Conservation (phyloP, 2,797 vertebrate genomes). For the Anguilla anguilla region DNA sequence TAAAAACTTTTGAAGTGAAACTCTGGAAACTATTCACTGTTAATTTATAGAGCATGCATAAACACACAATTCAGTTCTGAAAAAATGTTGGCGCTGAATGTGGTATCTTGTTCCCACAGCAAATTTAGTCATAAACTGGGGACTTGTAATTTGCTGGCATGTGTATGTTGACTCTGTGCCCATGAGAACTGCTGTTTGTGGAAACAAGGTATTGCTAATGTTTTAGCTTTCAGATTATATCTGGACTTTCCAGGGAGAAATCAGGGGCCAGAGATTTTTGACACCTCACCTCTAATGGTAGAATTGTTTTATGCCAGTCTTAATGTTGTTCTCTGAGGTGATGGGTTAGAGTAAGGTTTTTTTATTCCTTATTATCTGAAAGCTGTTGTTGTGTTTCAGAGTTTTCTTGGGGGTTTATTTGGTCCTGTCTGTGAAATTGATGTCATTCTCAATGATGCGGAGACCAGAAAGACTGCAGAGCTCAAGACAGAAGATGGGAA, state of each 20-base stretch:
- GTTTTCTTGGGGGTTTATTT: conserved; percentile 97
- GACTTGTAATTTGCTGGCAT: neutral
- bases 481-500: conserved; percentile 97
- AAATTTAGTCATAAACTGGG: neutral
- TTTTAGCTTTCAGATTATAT: neutral
- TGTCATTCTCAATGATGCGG: conserved; percentile 92
- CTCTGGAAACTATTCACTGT: neutral
- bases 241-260: neutral
- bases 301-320: too few relatives aligned
- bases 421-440: conserved; percentile 96
- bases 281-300: neutral
- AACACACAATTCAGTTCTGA: neutral
- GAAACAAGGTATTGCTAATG: neutral
- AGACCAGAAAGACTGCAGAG: conserved; percentile 93
- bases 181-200: neutral
- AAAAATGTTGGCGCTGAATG: neutral
- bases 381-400: conserved; percentile 73
- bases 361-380: conserved; percentile 18
- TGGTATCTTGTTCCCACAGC: neutral
- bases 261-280: neutral
- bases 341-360: neutral
- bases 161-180: neutral
- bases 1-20: neutral
- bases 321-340: neutral
- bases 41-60: neutral